phyloP scores from a whole-genome alignment of 2,797 vertebrate genomes.

The Columba guinea region DNA sequence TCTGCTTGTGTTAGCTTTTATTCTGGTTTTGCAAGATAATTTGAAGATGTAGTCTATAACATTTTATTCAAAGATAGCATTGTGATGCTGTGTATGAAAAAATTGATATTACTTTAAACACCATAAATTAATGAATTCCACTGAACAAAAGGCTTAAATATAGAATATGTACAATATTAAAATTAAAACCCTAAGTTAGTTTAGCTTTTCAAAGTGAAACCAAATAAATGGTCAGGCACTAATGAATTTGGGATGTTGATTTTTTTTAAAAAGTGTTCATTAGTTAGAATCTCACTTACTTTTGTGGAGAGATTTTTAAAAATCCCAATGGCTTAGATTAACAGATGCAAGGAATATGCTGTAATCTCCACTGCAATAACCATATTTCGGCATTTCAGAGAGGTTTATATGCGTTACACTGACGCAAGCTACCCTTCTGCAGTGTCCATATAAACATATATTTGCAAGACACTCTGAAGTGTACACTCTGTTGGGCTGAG shows the following conservation, averaged over 20 bases:
- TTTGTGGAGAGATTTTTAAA: neutral
- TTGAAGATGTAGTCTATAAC: neutral
- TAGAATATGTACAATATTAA: neutral
- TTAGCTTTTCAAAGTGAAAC: neutral
- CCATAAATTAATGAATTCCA: neutral
- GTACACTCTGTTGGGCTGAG: neutral
- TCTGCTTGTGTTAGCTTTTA: neutral
- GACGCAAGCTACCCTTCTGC: neutral
- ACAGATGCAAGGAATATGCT: neutral
- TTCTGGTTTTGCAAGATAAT: accelerated
- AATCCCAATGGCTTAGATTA: neutral
- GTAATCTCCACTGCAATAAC: neutral
- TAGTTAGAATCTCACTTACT: neutral
- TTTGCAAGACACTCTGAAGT: neutral
- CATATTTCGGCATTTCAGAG: neutral
- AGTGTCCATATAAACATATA: neutral
- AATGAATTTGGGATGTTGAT: neutral
- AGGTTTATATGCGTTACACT: neutral
- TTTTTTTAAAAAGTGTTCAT: neutral
- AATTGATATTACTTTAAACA: neutral
- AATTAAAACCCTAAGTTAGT: neutral
- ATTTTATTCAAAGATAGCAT: neutral
- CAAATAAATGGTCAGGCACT: neutral
- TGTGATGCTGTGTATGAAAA: neutral
- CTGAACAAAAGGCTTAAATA: neutral